Evolutionary conservation across 2,113 vertebrate species (phyloP).

Genomic region (Strix uralensis): DNA sequence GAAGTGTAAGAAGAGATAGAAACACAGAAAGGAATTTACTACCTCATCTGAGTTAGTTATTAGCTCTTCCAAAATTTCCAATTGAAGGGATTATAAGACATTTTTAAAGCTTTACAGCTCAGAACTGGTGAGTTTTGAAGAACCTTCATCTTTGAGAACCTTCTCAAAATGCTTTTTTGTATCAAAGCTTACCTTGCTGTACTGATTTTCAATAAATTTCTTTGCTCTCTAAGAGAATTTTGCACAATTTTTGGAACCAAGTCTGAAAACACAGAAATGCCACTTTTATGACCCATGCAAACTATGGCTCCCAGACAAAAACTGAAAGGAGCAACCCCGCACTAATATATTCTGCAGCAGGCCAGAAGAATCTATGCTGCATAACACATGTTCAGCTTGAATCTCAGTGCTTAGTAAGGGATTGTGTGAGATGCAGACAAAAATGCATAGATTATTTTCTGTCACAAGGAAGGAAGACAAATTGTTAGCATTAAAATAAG

Average conservation of each 20-base stretch:
- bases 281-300: neutral
- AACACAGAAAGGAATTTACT: neutral
- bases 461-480: neutral
- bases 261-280: neutral
- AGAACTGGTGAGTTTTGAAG: neutral
- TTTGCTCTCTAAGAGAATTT: neutral
- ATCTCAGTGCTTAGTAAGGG: neutral
- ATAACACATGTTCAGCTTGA: neutral
- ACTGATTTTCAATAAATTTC: neutral
- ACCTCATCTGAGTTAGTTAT: neutral
- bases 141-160: neutral
- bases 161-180: neutral
- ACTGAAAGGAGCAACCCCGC: neutral
- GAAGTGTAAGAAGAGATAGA: neutral
- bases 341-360: neutral
- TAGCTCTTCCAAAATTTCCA: neutral
- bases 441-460: neutral
- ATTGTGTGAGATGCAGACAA: neutral
- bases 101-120: neutral
- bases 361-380: neutral
- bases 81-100: neutral
- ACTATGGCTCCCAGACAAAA: neutral
- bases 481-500: neutral
- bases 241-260: neutral
- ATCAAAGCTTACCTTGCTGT: neutral